Evolutionary conservation across 30 jellyfish, hydroid and myxozoan genomes (phyloP), one percentile per base, ranked within the genome.

Genomic region (Clytia hemisphaerica): DNA sequence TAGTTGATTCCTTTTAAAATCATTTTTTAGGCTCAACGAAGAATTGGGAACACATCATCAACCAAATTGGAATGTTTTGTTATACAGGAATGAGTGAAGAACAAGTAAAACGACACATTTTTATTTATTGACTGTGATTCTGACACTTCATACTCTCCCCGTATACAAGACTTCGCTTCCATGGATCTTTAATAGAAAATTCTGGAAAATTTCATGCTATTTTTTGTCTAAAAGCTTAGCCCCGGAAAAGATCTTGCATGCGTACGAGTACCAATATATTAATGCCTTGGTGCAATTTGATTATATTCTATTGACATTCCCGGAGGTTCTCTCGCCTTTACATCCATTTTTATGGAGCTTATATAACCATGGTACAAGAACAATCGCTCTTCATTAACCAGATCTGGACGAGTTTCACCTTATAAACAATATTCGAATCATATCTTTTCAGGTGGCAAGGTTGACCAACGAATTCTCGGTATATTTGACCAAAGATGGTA

Each of bases 31-130:
- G 94, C 2, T 80, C 98, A 0, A 50, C 83, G 6, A 46, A 30
- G 26, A 94, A 89, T 54, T 89, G 98, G 98, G 50, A 88, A 5
- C 95, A 80, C 76, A 81, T 89, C 59, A 80, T 81, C 15, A 62
- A 82, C 36, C 98, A 89, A 47, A 89, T 83, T 51, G 98, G 98
- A 58, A 77, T 89, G 95, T 89, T 89, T 65, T 80, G 95, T 49
- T 89, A 38, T 71, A 89, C 98, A 1, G 98, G 98, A 27, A 57
- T 89, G 45, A 81, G 71, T 31, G 80, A 85, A 48, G 93, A 85
- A 28, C 93, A 85, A 85, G 96, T 85, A 21, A 29, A 67, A 22
- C 19, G 19, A 24, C 61, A 24, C 30, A 15, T 74, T 53, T 24
- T 15, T 38, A 24, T n/a, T 34, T 34, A 16, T 3, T 2, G 2